Evolutionary conservation across 2,113 vertebrate genomes (phyloP), one percentile per base, ranked within the genome.

Genomic region (Gnathonemus echidnorhynchus): DNA sequence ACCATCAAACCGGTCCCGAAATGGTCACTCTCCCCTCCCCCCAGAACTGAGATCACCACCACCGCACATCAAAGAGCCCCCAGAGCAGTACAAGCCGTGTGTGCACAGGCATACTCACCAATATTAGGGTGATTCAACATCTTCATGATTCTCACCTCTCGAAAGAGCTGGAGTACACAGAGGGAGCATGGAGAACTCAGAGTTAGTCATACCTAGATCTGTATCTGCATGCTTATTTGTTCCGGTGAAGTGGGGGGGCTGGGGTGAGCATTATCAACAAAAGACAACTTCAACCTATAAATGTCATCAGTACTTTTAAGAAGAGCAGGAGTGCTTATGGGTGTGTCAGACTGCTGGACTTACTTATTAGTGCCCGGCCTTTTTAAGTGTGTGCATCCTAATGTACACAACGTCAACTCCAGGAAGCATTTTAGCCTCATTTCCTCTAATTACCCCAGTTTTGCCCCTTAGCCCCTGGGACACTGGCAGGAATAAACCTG

Each of bases 121-220:
- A 98, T 98, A 94, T 98, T 98, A 90, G 98, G 98, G 92, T 98
- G 98, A 95, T 98, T 99, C 94, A 98, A 93, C 92, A 98, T 95
- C 95, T 99, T 98, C 98, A 99, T 99, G 93, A 99, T 99, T 93
- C 97, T 96, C 91, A 99, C 98, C 95, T 98, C 98, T 53, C 98
- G 96, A 94, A 98, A 99, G 13, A 98, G 96, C 98, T 98, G 94
- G 0, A 92, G 89, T 62, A 88, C 92, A 90, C 91, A 91, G 89
- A 91, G 70, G 15, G 85, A 90, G 39, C 70, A 88, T 42, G 66
- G 86, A 58, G 45, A 53, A 27, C 24, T 19, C 15, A n/a, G 49
- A 15, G 24, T 74, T 46, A 88, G 87, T 88, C 39, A 88, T n/a
- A 88, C 42, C 39, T 62, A 45, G 17, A 87, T 27, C 49, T 35